A percentile compares a stretch with the other conserved stretches of the same genome.
Evolutionary conservation across 2,113 vertebrate species (phyloP).

Genomic region (Fukomys damarensis): DNA sequence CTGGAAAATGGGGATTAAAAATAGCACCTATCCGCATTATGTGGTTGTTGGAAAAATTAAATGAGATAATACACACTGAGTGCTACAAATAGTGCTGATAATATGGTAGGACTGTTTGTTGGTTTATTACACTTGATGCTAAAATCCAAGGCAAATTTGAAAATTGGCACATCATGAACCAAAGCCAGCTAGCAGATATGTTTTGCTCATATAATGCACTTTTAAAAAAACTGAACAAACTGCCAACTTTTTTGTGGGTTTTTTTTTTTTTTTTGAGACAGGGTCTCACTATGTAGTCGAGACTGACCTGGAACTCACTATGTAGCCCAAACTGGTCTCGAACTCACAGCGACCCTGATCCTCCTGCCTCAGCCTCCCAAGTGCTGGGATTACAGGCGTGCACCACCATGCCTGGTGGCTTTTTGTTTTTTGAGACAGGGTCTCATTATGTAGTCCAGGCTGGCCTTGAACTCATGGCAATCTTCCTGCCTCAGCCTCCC

Average conservation of each 20-base stretch:
- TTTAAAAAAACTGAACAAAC: neutral
- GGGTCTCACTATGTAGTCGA: neutral
- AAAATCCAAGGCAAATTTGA: conserved; percentile 21
- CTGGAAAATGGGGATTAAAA: conserved; percentile 15
- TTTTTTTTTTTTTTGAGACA: neutral
- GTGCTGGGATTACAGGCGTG: neutral
- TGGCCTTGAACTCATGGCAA: neutral
- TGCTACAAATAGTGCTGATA: neutral
- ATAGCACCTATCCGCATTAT: neutral
- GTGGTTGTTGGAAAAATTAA: neutral
- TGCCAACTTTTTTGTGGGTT: neutral
- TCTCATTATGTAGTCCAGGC: neutral
- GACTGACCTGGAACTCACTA: neutral
- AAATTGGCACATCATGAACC: neutral
- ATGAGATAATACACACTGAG: neutral
- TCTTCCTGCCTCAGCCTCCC: neutral
- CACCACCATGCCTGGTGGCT: neutral
- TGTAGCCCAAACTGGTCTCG: neutral
- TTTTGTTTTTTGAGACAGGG: neutral
- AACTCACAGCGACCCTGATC: neutral
- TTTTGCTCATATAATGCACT: conserved; percentile 14
- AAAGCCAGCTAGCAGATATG: neutral
- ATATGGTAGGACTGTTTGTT: neutral
- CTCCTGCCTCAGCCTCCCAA: neutral
- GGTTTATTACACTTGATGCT: neutral